phyloP scores from a whole-genome alignment of 2,113 vertebrate species.

The Neofelis nebulosa region DNA sequence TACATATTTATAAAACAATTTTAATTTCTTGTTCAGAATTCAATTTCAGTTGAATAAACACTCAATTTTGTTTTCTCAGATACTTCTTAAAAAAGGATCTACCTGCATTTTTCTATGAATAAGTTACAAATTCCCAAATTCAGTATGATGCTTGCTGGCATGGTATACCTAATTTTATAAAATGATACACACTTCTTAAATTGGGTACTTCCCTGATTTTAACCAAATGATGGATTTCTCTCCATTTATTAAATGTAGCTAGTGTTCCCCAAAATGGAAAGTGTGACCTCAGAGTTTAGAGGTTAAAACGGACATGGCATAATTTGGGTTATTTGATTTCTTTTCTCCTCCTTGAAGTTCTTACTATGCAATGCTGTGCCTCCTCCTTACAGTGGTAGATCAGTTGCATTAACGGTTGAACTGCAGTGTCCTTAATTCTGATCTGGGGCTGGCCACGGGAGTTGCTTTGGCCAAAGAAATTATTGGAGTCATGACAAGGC shows the following conservation, averaged over 20 bases:
- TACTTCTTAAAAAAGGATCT: not conserved
- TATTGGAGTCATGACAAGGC: not conserved
- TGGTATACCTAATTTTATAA: not conserved
- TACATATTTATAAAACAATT: not conserved
- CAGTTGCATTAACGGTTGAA: not conserved
- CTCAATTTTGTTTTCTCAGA: not conserved
- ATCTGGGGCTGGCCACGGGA: not conserved
- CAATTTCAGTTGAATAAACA: not conserved
- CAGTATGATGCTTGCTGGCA: not conserved
- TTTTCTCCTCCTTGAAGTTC: not conserved
- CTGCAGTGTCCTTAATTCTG: not conserved
- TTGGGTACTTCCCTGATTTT: not conserved
- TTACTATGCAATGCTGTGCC: accelerated
- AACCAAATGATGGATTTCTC: not conserved
- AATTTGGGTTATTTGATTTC: not conserved
- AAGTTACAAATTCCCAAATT: not conserved
- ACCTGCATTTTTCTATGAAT: not conserved
- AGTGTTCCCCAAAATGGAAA: not conserved
- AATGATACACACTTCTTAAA: not conserved
- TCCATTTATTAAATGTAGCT: not conserved
- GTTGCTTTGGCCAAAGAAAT: not conserved
- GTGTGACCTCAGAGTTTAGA: not conserved
- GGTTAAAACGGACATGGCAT: not conserved
- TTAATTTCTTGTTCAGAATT: not conserved
- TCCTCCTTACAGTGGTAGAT: not conserved